Percentiles rank a stretch among this genome's conserved stretches.
These are phyloP conservation scores for Mylabris sibirica DNA, from an alignment of 2,888 invertebrate species.

Conservation along the genomic window DNA sequence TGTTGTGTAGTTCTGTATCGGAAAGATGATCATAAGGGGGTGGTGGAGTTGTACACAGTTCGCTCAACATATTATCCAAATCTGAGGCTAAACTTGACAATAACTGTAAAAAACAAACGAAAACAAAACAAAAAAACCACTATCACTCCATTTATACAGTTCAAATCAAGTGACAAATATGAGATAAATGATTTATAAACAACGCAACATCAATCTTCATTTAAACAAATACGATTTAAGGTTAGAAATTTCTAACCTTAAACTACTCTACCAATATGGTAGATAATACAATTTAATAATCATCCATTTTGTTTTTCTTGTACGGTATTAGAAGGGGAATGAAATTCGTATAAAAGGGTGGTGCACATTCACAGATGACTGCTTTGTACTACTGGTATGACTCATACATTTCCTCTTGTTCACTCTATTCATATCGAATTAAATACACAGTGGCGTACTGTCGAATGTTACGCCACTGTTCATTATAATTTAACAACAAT, in stretches of 20 bases:
- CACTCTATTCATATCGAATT: not conserved
- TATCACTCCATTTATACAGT: not conserved
- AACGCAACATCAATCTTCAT: not conserved
- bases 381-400: not conserved
- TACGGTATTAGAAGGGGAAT: not conserved
- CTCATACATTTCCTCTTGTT: not conserved
- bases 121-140: conserved; percentile 1
- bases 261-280: not conserved
- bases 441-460: not conserved
- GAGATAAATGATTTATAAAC: not conserved
- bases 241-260: not conserved
- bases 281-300: not conserved
- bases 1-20: conserved; percentile 51
- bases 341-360: conserved; percentile 1
- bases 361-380: not conserved
- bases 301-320: conserved; percentile 4
- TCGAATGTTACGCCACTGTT: not conserved
- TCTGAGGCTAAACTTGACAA: conserved; percentile 83
- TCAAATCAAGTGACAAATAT: not conserved
- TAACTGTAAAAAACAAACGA: conserved; percentile 68
- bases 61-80: conserved; percentile 85
- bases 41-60: conserved; percentile 76
- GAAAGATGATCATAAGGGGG: conserved; percentile 55
- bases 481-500: not conserved
- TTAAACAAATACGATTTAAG: not conserved